Evolutionary conservation across 2,888 invertebrate genomes (phyloP), one percentile per base, ranked within the genome.

Genomic region (Nemoura dubitans): DNA sequence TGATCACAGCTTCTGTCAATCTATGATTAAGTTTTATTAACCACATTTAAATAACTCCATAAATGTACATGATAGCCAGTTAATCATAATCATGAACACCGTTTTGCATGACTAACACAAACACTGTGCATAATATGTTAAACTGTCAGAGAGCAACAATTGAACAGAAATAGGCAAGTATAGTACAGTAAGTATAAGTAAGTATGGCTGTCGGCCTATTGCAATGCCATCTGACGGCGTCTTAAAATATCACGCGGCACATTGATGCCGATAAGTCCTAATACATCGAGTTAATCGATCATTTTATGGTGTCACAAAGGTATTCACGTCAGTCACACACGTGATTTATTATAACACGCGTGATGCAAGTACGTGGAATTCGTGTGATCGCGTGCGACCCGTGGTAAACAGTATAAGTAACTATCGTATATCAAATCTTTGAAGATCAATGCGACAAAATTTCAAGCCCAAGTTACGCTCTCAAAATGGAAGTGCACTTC

Each of bases 11-110:
- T 59, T 59, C 59, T 59, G 59, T 59, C 59, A 59, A 59, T 59
- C 59, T 59, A 59, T 59, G 59, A 59, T 59, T 59, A 59, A 59
- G 59, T 59, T 59, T 59, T 59, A 59, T 59, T 59, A 59, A 59
- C 59, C 59, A 59, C 21, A 59, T 59, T 59, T 59, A 59, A 59
- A 59, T 59, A 59, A 59, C 59, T 59, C 59, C 59, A 59, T 59
- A 59, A 59, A 59, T 21, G 59, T 59, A 59, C 59, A 59, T 59
- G 59, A 59, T 59, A 59, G 59, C 59, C 59, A 59, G 59, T 59
- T 59, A 59, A 59, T 59, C 59, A 59, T 59, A 59, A 59, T 59
- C 59, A 59, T 59, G 21, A 59, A 59, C 59, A 59, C 59, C 59
- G 59, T 59, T 59, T 59, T 59, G 59, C 59, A 59, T 59, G 59